These are phyloP conservation scores for Clarias fuscus DNA, from an alignment of 2,797 vertebrate species.

Conservation along the genomic window DNA sequence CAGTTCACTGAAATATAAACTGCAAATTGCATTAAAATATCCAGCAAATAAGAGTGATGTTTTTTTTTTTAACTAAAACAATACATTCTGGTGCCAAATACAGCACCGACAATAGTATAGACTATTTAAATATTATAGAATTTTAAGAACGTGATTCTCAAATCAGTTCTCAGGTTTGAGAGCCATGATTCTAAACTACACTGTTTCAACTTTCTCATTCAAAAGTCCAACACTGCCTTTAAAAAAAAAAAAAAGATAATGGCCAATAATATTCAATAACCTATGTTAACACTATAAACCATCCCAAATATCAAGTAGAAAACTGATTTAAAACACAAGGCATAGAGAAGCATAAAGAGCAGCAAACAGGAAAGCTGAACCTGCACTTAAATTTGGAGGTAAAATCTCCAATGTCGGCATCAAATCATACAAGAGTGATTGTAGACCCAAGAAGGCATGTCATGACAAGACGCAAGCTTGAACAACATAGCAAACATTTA, in stretches of 20 bases:
- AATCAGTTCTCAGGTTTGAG: background rate
- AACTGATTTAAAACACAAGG: constrained; percentile 1
- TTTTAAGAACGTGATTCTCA: background rate
- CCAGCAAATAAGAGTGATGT: background rate
- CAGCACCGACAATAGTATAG: background rate
- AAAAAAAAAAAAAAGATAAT: background rate
- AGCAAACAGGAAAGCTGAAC: constrained; percentile 16
- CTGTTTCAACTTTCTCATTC: constrained; percentile 18
- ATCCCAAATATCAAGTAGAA: constrained; percentile 11
- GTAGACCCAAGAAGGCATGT: constrained; percentile 25
- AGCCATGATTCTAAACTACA: background rate
- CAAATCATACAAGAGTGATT: constrained; percentile 27
- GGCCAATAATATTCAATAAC: background rate
- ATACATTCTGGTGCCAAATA: constrained; percentile 19
- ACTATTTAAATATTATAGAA: background rate
- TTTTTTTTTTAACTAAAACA: background rate
- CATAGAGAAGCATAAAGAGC: background rate
- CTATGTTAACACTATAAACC: background rate
- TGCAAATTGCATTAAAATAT: background rate
- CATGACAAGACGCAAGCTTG: constrained; percentile 3
- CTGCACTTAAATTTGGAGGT: background rate
- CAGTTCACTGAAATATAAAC: constrained; percentile 4
- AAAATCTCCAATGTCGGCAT: background rate
- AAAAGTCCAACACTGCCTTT: constrained; percentile 7
- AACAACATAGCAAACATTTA: constrained; percentile 35